A percentile compares a stretch with the other conserved stretches of the same genome.
phyloP scores from a whole-genome alignment of 2,113 vertebrate genomes.

The Shinisaurus crocodilurus region DNA sequence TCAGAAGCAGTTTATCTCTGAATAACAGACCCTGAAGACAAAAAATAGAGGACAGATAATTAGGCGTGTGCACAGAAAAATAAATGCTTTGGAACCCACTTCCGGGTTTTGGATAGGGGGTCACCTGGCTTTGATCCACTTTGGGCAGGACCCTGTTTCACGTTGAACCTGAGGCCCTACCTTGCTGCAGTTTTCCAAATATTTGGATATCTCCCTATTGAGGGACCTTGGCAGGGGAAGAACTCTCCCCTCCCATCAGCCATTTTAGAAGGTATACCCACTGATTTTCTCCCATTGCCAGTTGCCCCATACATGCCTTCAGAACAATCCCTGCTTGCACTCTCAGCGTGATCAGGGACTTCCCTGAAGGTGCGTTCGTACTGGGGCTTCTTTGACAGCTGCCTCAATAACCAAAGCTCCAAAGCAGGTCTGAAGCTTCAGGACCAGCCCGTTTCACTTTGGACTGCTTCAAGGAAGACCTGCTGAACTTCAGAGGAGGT shows the following conservation, averaged over 20 bases:
- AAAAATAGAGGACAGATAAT: no score
- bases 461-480: not conserved
- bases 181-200: not conserved
- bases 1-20: no score
- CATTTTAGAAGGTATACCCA: not conserved
- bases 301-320: no score
- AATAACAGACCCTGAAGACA: no score
- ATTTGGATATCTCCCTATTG: not conserved
- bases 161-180: no score
- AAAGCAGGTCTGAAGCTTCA: not conserved
- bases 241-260: no score
- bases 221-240: not conserved
- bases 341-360: not conserved
- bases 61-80: no score
- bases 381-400: not conserved
- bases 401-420: not conserved
- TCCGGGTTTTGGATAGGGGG: not conserved
- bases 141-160: not conserved
- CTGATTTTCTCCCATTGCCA: not conserved
- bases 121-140: not conserved
- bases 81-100: not conserved
- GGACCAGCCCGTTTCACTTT: not conserved
- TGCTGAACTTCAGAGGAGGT: not conserved
- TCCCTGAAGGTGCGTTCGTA: not conserved
- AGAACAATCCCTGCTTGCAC: not conserved